A percentile compares a stretch with the other conserved stretches of the same genome.
phyloP scores from a whole-genome alignment of 1,140 invertebrate species.

The silkworm (Bombyx mori) region DNA sequence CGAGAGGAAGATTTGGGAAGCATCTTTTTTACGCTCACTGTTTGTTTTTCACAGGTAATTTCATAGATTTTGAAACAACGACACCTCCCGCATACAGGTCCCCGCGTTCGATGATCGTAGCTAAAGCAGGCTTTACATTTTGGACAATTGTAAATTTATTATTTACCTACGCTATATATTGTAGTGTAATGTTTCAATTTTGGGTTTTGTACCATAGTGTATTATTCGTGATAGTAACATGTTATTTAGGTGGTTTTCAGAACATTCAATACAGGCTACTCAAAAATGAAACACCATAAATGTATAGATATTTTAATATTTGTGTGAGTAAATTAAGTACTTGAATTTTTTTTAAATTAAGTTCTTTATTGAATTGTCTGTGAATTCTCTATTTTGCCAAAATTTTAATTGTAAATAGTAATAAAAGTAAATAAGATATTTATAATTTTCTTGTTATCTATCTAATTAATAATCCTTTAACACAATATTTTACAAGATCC shows the following conservation, averaged over 20 bases:
- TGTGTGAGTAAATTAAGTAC: too few relatives aligned
- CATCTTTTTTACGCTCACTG: background rate
- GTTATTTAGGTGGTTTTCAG: constrained; percentile 55
- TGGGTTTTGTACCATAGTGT: constrained; percentile 54
- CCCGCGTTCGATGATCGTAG: constrained; percentile 30
- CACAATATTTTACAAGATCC: too few relatives aligned
- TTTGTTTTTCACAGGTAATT: constrained; percentile 37
- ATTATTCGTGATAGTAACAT: constrained; percentile 45
- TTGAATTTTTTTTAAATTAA: too few relatives aligned
- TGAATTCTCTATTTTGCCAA: constrained; percentile 49
- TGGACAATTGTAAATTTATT: constrained; percentile 48
- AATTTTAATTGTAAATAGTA: constrained; percentile 1
- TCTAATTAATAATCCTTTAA: too few relatives aligned
- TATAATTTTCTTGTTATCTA: constrained; percentile 44
- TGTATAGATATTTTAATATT: background rate
- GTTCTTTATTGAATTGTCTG: constrained; percentile 8
- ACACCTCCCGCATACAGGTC: constrained; percentile 23
- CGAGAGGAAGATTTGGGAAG: too few relatives aligned
- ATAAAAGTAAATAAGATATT: background rate
- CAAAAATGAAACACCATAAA: constrained; percentile 17
- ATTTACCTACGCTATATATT: constrained; percentile 37
- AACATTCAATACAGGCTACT: constrained; percentile 52
- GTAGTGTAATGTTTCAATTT: constrained; percentile 42
- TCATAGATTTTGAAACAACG: constrained; percentile 34
- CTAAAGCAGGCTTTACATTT: constrained; percentile 43